Evolutionary conservation across 2,113 vertebrate genomes (phyloP).

Genomic region (Tringa solitaria): DNA sequence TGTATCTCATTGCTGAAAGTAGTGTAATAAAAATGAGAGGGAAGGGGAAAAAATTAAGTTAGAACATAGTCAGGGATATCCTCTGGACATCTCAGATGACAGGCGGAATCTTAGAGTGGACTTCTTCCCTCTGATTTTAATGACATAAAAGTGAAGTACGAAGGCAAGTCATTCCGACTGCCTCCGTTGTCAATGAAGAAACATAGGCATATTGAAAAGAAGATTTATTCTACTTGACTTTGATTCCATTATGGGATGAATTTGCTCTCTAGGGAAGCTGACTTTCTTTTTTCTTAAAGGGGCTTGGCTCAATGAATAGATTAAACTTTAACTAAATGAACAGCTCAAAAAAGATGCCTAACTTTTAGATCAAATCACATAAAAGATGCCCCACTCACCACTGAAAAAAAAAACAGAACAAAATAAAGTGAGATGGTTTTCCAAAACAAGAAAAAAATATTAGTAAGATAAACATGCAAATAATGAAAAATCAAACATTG

Average conservation of each 20-base stretch:
- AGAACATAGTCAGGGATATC: neutral
- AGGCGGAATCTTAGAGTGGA: neutral
- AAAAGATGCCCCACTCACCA: neutral
- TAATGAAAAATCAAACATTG: neutral
- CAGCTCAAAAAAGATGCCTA: neutral
- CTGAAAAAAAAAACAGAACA: neutral
- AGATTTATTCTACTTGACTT: neutral
- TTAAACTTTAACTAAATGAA: neutral
- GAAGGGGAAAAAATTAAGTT: neutral
- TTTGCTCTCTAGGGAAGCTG: neutral
- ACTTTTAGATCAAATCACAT: neutral
- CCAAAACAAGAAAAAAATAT: neutral
- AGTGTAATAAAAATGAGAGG: neutral
- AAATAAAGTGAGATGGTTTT: neutral
- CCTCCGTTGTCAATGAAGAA: neutral
- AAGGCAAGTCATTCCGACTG: neutral
- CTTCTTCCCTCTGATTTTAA: neutral
- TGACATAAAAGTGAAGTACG: neutral
- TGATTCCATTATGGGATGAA: neutral
- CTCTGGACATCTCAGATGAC: neutral
- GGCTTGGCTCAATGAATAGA: neutral
- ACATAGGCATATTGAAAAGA: neutral
- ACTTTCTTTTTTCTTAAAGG: neutral
- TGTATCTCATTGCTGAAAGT: neutral
- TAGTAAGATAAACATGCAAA: neutral